These are phyloP conservation scores for Oncorhynchus masou DNA, from an alignment of 2,113 vertebrate species.

Conservation along the genomic window DNA sequence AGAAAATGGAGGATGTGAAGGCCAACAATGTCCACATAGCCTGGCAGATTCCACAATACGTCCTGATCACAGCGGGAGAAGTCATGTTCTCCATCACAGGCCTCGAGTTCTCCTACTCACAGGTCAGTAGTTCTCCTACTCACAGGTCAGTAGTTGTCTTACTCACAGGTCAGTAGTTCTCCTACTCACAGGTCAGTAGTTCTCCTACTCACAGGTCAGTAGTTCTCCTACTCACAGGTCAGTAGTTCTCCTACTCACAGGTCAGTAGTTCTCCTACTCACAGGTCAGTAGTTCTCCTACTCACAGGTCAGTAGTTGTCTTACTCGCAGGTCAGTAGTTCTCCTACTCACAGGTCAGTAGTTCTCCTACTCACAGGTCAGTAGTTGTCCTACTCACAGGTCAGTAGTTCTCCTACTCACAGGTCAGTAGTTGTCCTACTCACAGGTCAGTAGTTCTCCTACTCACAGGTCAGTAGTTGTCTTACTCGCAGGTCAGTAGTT, in stretches of 20 bases:
- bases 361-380: conserved; percentile 74
- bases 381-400: not conserved
- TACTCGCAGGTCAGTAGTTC: too few relatives aligned
- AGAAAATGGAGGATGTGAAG: conserved; percentile 80
- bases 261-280: conserved; percentile 55
- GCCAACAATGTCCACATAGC: conserved; percentile 84
- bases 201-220: conserved; percentile 73
- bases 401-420: too few relatives aligned
- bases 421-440: conserved; percentile 63
- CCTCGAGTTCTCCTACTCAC: conserved; percentile 90
- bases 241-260: conserved; percentile 43
- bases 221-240: not conserved
- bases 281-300: too few relatives aligned
- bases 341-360: too few relatives aligned
- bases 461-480: conserved; percentile 64
- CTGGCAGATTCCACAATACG: conserved; percentile 94
- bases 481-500: too few relatives aligned
- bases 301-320: conserved; percentile 64
- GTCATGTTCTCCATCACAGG: conserved; percentile 98
- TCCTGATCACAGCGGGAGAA: conserved; percentile 86
- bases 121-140: conserved; percentile 63
- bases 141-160: too few relatives aligned
- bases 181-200: too few relatives aligned
- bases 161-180: conserved; percentile 65
- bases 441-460: too few relatives aligned